Percentiles rank a stretch among this genome's conserved stretches.
Evolutionary conservation across 2,113 vertebrate species (phyloP).

Genomic region (Pristiophorus japonicus): DNA sequence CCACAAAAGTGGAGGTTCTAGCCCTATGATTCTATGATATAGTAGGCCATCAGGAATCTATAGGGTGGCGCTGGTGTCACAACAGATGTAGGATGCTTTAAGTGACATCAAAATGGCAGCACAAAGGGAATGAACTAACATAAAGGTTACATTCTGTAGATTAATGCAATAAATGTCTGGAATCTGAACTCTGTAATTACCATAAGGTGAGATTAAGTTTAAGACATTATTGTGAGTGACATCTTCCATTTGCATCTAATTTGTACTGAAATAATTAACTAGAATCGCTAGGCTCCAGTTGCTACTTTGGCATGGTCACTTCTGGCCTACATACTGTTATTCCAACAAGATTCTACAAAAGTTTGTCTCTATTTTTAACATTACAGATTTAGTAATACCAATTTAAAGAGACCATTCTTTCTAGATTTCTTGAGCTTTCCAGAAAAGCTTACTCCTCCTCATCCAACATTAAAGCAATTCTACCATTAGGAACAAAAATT

Average conservation of each 20-base stretch:
- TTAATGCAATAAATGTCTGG: conserved; percentile 14
- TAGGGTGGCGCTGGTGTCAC: not conserved
- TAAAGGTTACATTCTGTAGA: not conserved
- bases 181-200: conserved; percentile 9
- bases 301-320: not conserved
- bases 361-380: not conserved
- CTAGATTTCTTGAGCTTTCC: not conserved
- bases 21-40: not conserved
- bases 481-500: not conserved
- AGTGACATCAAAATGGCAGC: not conserved
- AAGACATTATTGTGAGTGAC: conserved; percentile 13
- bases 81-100: not conserved
- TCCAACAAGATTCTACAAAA: not conserved
- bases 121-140: not conserved
- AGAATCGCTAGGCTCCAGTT: not conserved
- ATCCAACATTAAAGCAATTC: not conserved
- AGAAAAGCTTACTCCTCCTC: not conserved
- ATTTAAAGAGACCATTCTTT: not conserved
- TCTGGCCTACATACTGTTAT: not conserved
- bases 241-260: conserved; percentile 16
- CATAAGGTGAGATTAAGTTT: not conserved
- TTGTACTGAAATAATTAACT: conserved; percentile 11
- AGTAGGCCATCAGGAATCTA: not conserved
- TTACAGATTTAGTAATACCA: not conserved
- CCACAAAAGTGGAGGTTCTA: too few relatives aligned